Base-by-base conservation (phyloP, 1,140 invertebrate species). In the Grapholita molesta region DNA sequence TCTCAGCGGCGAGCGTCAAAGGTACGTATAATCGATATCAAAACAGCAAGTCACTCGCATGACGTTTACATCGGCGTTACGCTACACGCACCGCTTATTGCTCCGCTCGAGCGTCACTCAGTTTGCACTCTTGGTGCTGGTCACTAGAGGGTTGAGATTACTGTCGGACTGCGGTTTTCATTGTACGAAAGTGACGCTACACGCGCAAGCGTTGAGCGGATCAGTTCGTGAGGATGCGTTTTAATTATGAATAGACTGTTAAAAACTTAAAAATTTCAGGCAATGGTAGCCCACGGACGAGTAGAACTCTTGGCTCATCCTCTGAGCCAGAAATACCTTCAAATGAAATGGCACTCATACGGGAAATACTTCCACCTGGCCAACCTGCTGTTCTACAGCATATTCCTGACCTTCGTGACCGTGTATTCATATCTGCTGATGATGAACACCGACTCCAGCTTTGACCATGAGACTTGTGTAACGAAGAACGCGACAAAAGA, bases 271-370 rank as follows among this genome's bases (percentile, higher is more conserved):
- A 69, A 15, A 64, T 87, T 88, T 64, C 79, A 97, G 96, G 95
- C 95, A 30, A 97, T 97, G 96, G 96, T 97, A 0, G 92, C 93
- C 9, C 95, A 96, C 82, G 95, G 96, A 11, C 90, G 96, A 70
- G 96, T 97, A 1, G 96, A 97, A 82, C 87, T 97, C 8, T 84
- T 97, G 33, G 96, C 96, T 32, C 96, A 97, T 92, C 96, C 96
- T 1, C 83, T 97, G 2, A 96, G 95, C 73, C 96, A 96, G 81
- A 97, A 97, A 89, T 97, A 97, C 85, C 86, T 97, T 28, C 95
- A 96, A 88, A 97, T 96, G 95, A 97, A 97, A 91, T 97, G 96
- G 96, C 96, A 97, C 82, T 95, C 95, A 0, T 97, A 97, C 82
- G 96, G 96, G 67, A 96, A 97, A 92, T 97, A 97, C 80, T 96